Percentiles rank a stretch among this genome's conserved stretches.
Evolutionary conservation across 1,140 invertebrate genomes (phyloP).

Genomic region (Daktulosphaira vitifoliae): DNA sequence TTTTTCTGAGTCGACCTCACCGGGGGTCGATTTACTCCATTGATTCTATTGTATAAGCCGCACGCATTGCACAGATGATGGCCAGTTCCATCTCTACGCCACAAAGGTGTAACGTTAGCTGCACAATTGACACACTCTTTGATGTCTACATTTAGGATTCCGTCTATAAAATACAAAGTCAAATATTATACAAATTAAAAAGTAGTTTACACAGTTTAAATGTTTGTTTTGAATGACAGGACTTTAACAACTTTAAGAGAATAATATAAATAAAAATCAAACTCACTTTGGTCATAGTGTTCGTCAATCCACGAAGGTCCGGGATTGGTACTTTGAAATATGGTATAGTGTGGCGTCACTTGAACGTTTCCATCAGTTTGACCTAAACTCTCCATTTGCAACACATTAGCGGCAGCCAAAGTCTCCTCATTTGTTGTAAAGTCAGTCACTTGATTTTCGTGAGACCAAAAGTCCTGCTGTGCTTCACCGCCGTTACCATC

Average conservation of each 20-base stretch:
- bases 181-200: background rate
- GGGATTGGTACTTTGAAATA: constrained; percentile 31
- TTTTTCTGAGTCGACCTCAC: constrained; percentile 45
- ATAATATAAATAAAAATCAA: background rate
- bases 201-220: background rate
- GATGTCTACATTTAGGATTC: constrained; percentile 45
- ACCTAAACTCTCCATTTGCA: constrained; percentile 4
- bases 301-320: constrained; percentile 36
- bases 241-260: background rate
- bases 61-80: constrained; percentile 88
- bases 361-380: constrained; percentile 4
- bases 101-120: constrained; percentile 71
- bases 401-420: constrained; percentile 4
- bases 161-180: constrained; percentile 26
- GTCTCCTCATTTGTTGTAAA: constrained; percentile 3
- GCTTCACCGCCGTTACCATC: background rate
- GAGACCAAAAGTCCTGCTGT: constrained; percentile 16
- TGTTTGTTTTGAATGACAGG: no score
- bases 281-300: constrained; percentile 37
- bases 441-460: constrained; percentile 1
- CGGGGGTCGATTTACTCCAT: constrained; percentile 74
- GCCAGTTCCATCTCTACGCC: constrained; percentile 78
- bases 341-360: constrained; percentile 11
- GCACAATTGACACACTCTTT: constrained; percentile 88
- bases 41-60: constrained; percentile 71